Conservation (phyloP, 2,888 invertebrate species). For the Seladonia tumulorum region DNA sequence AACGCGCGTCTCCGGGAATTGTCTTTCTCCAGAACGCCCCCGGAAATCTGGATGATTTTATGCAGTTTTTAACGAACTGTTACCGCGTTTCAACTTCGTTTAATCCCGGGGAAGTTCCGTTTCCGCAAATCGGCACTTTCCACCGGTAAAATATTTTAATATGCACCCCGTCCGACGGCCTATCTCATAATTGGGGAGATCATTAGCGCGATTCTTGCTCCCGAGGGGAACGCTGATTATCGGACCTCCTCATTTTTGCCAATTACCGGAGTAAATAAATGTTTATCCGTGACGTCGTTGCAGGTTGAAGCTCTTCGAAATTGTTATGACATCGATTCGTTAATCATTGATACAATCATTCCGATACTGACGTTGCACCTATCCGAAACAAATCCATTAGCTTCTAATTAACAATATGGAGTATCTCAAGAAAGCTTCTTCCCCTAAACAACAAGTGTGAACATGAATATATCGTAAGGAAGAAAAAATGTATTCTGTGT, state of each 20-base stretch:
- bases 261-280: conserved; percentile 16
- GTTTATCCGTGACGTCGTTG: conserved; percentile 5
- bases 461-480: too few relatives aligned
- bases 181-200: conserved; percentile 9
- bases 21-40: neutral
- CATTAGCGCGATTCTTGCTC: conserved; percentile 7
- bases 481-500: too few relatives aligned
- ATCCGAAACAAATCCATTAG: neutral
- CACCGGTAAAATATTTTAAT: neutral
- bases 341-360: neutral
- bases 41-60: neutral
- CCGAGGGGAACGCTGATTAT: neutral
- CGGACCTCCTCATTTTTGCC: neutral
- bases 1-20: neutral
- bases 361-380: neutral
- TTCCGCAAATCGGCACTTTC: neutral
- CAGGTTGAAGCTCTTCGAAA: neutral
- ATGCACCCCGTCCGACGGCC: neutral
- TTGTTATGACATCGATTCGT: neutral
- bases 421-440: too few relatives aligned
- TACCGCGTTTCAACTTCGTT: neutral
- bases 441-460: too few relatives aligned
- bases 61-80: neutral
- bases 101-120: neutral
- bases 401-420: neutral